These are phyloP conservation scores for Lophotis ruficrista DNA, from an alignment of 2,113 vertebrate genomes.

Conservation along the genomic window DNA sequence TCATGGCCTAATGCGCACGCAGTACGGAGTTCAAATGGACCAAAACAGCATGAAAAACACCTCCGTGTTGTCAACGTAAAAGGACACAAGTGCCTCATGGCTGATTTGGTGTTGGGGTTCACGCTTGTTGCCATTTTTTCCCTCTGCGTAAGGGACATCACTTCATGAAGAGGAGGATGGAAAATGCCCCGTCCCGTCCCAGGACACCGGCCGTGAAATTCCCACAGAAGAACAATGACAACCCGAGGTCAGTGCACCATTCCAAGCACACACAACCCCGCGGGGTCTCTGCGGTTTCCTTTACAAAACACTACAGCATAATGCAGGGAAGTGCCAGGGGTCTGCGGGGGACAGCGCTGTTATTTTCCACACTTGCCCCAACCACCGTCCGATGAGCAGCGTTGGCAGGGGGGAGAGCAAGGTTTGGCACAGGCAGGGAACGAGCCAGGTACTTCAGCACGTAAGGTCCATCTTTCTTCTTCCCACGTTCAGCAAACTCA, in stretches of 20 bases:
- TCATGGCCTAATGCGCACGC: accelerated
- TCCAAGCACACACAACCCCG: neutral
- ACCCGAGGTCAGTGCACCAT: neutral
- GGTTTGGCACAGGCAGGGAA: neutral
- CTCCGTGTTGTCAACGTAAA: neutral
- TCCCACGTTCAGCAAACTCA: neutral
- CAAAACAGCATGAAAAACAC: neutral
- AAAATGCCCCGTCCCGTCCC: neutral
- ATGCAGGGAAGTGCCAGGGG: neutral
- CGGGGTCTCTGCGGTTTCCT: neutral
- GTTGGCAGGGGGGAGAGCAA: neutral
- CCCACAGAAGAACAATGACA: neutral
- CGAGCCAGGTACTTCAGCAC: neutral
- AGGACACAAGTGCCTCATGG: neutral
- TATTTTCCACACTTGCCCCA: neutral
- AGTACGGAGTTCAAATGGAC: neutral
- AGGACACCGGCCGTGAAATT: neutral
- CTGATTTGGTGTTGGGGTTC: neutral
- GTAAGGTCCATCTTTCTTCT: neutral
- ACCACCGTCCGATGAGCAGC: neutral
- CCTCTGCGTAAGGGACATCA: neutral
- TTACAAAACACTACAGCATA: neutral
- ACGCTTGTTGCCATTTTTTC: neutral
- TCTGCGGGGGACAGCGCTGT: neutral
- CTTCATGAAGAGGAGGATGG: neutral